phyloP scores from a whole-genome alignment of 1,140 invertebrate genomes.

The Dufourea novaeangliae region DNA sequence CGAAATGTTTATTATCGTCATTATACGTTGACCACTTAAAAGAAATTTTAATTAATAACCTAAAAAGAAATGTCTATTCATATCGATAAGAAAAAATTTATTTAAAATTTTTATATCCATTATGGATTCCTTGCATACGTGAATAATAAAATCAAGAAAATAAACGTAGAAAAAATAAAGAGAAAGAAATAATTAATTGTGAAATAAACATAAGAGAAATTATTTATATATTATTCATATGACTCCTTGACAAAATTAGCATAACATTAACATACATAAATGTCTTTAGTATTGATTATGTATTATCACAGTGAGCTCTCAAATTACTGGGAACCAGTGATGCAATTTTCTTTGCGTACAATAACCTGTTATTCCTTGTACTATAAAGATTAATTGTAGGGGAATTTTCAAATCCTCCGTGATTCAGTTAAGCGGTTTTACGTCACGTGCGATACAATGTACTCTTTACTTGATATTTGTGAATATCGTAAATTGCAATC shows the following conservation, averaged over 20 bases:
- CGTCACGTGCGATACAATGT: neutral
- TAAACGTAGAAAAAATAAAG: too few relatives aligned
- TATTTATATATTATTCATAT: too few relatives aligned
- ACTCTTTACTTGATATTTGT: conserved; percentile 26
- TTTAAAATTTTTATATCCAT: too few relatives aligned
- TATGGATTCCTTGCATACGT: too few relatives aligned
- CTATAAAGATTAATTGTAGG: neutral
- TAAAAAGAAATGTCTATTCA: too few relatives aligned
- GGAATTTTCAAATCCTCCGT: neutral
- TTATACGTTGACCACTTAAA: too few relatives aligned
- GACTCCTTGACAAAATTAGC: neutral
- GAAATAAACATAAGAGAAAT: too few relatives aligned
- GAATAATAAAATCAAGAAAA: too few relatives aligned
- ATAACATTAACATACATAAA: neutral
- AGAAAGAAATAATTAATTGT: too few relatives aligned
- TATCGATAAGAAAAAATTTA: too few relatives aligned
- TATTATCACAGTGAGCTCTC: neutral
- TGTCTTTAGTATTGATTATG: neutral
- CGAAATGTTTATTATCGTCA: too few relatives aligned
- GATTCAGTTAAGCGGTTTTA: neutral
- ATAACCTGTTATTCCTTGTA: neutral
- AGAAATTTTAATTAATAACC: too few relatives aligned
- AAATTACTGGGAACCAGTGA: neutral
- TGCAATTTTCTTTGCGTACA: neutral
- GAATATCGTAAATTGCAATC: conserved; percentile 40